These are phyloP conservation scores for Ferrisia virgata DNA, from an alignment of 2,888 invertebrate genomes.

Conservation along the genomic window DNA sequence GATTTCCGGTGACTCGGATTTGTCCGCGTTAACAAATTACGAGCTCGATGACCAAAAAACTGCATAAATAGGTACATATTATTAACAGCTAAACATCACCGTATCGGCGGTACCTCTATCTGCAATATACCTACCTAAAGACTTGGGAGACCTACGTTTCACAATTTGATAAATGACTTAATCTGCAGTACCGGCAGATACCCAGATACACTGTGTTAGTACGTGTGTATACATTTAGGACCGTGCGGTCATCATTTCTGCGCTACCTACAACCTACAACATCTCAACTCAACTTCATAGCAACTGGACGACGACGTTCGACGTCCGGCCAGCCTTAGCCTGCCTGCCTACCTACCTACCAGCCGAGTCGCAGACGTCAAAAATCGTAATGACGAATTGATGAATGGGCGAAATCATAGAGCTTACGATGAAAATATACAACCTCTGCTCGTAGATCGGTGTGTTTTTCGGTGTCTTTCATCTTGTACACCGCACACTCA, in stretches of 20 bases:
- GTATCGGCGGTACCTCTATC: background rate
- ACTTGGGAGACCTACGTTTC: no score
- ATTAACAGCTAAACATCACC: background rate
- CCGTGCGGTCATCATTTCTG: background rate
- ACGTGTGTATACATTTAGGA: background rate
- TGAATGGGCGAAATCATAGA: slow-evolving; percentile 1
- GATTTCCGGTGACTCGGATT: slow-evolving; percentile 35
- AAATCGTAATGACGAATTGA: slow-evolving; percentile 17
- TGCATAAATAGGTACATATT: slow-evolving; percentile 24
- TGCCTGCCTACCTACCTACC: background rate
- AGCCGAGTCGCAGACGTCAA: background rate
- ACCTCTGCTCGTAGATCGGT: background rate
- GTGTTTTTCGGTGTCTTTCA: slow-evolving; percentile 11
- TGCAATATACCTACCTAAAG: no score
- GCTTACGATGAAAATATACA: background rate
- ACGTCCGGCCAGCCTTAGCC: background rate
- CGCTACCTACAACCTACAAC: background rate
- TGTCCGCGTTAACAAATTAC: slow-evolving; percentile 5
- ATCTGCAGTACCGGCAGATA: background rate
- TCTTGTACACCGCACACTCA: no score
- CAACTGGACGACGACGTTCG: background rate
- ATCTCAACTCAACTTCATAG: background rate
- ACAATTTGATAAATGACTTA: slow-evolving; percentile 28
- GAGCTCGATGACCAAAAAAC: background rate
- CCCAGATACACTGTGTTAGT: no score